phyloP scores from a whole-genome alignment of 2,113 vertebrate species.

The Leptocoma aspasia region DNA sequence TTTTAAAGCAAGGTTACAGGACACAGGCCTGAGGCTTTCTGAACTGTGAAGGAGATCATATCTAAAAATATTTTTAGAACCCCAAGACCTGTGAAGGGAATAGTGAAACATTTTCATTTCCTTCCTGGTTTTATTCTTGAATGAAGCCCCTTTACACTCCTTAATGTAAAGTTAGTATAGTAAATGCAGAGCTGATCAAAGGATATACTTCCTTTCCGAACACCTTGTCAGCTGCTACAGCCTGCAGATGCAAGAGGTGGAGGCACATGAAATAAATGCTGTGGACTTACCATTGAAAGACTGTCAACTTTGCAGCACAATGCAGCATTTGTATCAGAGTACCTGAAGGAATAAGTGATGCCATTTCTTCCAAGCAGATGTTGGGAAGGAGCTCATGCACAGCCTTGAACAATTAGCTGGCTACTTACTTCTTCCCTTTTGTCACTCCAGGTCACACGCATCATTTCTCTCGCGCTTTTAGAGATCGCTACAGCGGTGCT shows the following conservation, averaged over 20 bases:
- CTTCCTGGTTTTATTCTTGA: neutral
- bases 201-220: neutral
- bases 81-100: neutral
- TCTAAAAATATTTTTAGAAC: neutral
- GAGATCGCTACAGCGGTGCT: neutral
- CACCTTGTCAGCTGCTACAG: neutral
- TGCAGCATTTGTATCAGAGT: neutral
- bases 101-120: neutral
- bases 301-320: neutral
- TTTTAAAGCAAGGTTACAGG: neutral
- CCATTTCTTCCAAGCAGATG: neutral
- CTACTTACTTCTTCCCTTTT: neutral
- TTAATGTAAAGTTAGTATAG: neutral
- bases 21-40: constrained; percentile 12
- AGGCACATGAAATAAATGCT: accelerated
- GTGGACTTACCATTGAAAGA: neutral
- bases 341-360: neutral
- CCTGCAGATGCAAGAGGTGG: neutral
- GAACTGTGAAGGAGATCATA: neutral
- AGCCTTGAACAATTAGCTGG: neutral
- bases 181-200: neutral
- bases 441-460: constrained; percentile 2
- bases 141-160: neutral
- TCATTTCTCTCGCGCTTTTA: neutral
- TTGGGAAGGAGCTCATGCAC: neutral